phyloP scores from a whole-genome alignment of 2,113 vertebrate species.

The Mirounga angustirostris region DNA sequence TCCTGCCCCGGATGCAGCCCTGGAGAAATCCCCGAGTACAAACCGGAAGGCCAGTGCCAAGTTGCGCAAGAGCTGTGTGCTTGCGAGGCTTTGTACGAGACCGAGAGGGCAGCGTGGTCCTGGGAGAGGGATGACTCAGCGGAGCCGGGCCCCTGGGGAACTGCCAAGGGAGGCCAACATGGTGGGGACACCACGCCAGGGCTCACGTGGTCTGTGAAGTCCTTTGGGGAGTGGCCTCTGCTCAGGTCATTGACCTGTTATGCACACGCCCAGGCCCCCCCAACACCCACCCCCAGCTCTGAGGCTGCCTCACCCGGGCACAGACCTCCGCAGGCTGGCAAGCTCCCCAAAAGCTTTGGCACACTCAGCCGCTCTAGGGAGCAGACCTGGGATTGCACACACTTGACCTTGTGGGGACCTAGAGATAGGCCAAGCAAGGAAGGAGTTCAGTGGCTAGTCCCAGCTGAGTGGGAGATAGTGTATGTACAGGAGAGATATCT shows the following conservation, averaged over 20 bases:
- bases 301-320: not conserved
- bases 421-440: not conserved
- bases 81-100: not conserved
- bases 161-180: not conserved
- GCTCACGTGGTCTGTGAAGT: not conserved
- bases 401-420: not conserved
- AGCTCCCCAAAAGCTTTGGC: not conserved
- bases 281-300: not conserved
- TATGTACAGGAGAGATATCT: not conserved
- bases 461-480: not conserved
- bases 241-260: not conserved
- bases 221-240: not conserved
- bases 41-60: not conserved
- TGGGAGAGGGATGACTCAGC: slow-evolving; percentile 63
- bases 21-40: not conserved
- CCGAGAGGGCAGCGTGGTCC: fast-evolving
- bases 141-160: not conserved
- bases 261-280: fast-evolving
- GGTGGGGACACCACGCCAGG: not conserved
- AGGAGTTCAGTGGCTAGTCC: not conserved
- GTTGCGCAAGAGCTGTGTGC: not conserved
- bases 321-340: not conserved
- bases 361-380: not conserved
- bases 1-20: not conserved
- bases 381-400: not conserved